Conservation (phyloP, 2,888 invertebrate genomes). For the Cephus runcator region DNA sequence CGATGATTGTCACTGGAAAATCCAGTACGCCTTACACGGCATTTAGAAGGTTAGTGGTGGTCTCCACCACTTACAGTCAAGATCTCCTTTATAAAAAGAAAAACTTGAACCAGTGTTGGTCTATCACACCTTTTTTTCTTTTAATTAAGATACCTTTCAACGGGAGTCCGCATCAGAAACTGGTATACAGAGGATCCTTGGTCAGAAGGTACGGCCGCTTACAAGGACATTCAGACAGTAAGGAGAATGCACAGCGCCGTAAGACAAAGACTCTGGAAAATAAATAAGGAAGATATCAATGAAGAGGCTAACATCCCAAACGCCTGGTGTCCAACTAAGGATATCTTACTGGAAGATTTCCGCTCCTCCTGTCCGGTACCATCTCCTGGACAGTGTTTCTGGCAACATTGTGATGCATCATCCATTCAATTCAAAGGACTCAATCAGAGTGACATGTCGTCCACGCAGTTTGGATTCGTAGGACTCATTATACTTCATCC, state of each 20-base stretch:
- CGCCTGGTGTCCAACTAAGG: slow-evolving; percentile 36
- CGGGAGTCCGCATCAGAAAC: slow-evolving; percentile 62
- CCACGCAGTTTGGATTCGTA: slow-evolving; percentile 69
- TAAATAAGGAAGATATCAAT: slow-evolving; percentile 35
- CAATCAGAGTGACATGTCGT: slow-evolving; percentile 68
- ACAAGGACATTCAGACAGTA: slow-evolving; percentile 64
- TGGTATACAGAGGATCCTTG: slow-evolving; percentile 69
- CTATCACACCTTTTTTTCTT: neutral
- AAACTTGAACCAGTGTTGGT: neutral
- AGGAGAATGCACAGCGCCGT: slow-evolving; percentile 63
- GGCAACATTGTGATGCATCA: neutral
- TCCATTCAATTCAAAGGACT: slow-evolving; percentile 38
- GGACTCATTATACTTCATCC: slow-evolving; percentile 66
- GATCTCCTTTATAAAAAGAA: neutral
- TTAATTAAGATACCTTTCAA: slow-evolving; percentile 63
- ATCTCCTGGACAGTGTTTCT: slow-evolving; percentile 40
- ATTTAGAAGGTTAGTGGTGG: slow-evolving; percentile 47
- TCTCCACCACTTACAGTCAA: neutral
- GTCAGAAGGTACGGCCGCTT: slow-evolving; percentile 61
- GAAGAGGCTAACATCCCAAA: slow-evolving; percentile 30
- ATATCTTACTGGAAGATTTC: slow-evolving; percentile 40
- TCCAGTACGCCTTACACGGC: slow-evolving; percentile 67
- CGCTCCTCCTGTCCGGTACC: slow-evolving; percentile 34
- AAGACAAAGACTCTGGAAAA: slow-evolving; percentile 43
- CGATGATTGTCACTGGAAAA: slow-evolving; percentile 66